phyloP scores from a whole-genome alignment of 2,113 vertebrate species.

The Bagarius yarrelli region DNA sequence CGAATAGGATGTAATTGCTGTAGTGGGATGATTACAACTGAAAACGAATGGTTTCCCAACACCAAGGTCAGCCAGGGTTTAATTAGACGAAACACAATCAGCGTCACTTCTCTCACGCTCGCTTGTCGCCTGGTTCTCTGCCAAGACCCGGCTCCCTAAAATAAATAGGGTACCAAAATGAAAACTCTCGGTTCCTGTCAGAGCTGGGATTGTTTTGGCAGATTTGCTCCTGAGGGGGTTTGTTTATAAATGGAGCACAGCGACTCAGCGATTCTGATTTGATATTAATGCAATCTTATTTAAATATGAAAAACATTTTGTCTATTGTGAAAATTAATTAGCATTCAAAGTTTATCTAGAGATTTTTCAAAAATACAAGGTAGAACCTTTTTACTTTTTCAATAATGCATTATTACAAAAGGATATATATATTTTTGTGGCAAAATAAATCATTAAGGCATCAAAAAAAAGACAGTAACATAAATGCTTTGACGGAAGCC shows the following conservation, averaged over 20 bases:
- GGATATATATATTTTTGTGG: too few relatives aligned
- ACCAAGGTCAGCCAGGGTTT: slow-evolving; percentile 93
- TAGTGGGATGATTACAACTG: slow-evolving; percentile 85
- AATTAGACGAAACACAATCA: slow-evolving; percentile 95
- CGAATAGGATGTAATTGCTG: slow-evolving; percentile 90
- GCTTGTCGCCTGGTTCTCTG: slow-evolving; percentile 79
- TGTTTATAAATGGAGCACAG: slow-evolving; percentile 56
- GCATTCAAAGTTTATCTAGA: background rate
- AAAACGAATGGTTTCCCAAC: slow-evolving; percentile 96
- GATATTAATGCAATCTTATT: background rate
- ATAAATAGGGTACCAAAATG: slow-evolving; percentile 80
- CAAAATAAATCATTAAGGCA: too few relatives aligned
- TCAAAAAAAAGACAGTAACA: too few relatives aligned
- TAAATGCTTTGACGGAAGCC: too few relatives aligned
- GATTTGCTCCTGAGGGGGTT: slow-evolving; percentile 60
- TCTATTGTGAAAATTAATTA: background rate
- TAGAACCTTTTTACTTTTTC: too few relatives aligned
- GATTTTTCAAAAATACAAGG: background rate
- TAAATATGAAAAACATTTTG: too few relatives aligned
- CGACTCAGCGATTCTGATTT: background rate
- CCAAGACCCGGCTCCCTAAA: slow-evolving; percentile 79
- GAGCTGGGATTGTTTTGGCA: slow-evolving; percentile 70
- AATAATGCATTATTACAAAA: too few relatives aligned
- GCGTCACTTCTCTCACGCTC: slow-evolving; percentile 83
- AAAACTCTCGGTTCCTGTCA: slow-evolving; percentile 52